Base-by-base conservation (phyloP, 2,888 invertebrate species). In the Nymphalis polychloros region DNA sequence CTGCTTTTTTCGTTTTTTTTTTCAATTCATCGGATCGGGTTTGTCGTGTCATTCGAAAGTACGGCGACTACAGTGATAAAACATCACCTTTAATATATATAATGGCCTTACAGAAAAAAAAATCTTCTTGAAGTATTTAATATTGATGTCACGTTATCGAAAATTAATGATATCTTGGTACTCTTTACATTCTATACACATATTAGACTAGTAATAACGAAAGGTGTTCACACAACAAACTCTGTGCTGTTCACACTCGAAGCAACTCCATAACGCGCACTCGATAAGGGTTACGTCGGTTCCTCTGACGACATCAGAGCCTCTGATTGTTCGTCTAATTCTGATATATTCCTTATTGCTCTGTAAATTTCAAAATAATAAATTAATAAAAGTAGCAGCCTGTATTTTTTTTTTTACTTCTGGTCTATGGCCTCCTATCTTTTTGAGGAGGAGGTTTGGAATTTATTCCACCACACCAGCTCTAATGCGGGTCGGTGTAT, bases 261-360 rank as follows among this genome's bases (percentile, higher is more conserved):
- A 67, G 69, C 63, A 49, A 63, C 50, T 61, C 72, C 62, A 23
- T 27, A 31, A 35, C 57, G 49, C 31, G 53, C 10, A 13, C 46
- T 41, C 27, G 66, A 57, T 67, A 59, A 66, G 77, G 68, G 88
- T 84, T 92, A 92, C 87, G 92, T 93, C 73, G 86, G 89, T 74
- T 92, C 92, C 61, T 92, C 90, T 0, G 90, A 83, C 6, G 90
- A 89, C 85, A 94, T 94, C 66, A 94, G 84, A 59, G 94, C 94
- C 81, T 94, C 94, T 35, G 94, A 93, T 75, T 94, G 94, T 77
- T 94, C 94, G 77, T 94, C 94, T 63, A 93, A 71, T 71, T 94
- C 94, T 41, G 93, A 92, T 73, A 94, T 89, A 78, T 87, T 90
- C 77, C 91, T 78, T 81, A 91, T 85, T 55, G 84, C 81, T 64